Conservation (phyloP, 2,888 invertebrate genomes). For the Dynastes grantii region DNA sequence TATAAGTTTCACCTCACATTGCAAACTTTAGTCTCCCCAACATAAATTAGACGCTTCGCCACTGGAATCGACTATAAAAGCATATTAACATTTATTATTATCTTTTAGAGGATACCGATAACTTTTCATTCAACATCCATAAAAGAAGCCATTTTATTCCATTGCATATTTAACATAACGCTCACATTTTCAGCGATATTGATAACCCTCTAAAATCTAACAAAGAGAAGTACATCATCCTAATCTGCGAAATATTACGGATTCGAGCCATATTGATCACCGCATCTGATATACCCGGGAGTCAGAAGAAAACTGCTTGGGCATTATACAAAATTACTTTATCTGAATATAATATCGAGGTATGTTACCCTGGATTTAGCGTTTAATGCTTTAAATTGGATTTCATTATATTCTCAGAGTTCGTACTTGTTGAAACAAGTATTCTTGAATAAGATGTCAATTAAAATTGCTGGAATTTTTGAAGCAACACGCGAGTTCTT, state of each 20-base stretch:
- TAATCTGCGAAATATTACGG: constrained; percentile 5
- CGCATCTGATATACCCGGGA: constrained; percentile 3
- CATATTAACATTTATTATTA: too few species aligned
- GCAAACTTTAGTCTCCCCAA: too few species aligned
- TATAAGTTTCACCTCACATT: too few species aligned
- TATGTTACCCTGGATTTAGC: background rate
- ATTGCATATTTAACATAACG: too few species aligned
- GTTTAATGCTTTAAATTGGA: background rate
- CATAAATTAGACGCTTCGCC: too few species aligned
- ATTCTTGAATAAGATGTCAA: background rate
- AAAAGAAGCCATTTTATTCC: too few species aligned
- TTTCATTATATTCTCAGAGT: background rate
- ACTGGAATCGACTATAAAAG: too few species aligned
- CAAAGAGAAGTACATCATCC: background rate
- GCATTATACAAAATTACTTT: constrained; percentile 1
- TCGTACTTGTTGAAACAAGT: background rate
- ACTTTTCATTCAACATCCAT: too few species aligned
- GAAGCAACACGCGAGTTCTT: constrained; percentile 1
- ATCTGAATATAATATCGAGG: background rate
- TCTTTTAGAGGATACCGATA: too few species aligned
- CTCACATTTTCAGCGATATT: background rate
- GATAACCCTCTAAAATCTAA: background rate
- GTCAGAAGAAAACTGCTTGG: background rate
- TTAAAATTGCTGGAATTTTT: background rate
- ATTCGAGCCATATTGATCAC: background rate